Evolutionary conservation across 1,140 invertebrate genomes (phyloP), one percentile per base, ranked within the genome.

Genomic region (Homalodisca vitripennis): DNA sequence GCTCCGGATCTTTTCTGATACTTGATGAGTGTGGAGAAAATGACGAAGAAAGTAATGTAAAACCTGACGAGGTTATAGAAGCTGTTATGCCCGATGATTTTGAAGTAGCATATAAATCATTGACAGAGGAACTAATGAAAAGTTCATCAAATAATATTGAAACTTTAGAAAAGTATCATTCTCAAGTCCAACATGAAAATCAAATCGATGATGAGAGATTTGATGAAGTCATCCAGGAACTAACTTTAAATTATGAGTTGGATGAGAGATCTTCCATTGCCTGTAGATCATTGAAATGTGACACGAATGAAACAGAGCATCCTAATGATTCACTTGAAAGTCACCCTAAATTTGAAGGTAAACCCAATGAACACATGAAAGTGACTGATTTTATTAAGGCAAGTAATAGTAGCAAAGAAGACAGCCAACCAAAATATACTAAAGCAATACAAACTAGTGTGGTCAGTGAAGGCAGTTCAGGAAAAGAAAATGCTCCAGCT

Each of bases 171-270:
- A 51, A 51, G 22, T 51, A 51, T 20, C 55, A 60, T 12, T 60
- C 27, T 27, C 55, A 60, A 29, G 55, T 27, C 13, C 55, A 27
- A n/a, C 22, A 14, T 27, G 55, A 60, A 60, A 60, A 30, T 26
- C 55, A 60, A n/a, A 27, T 60, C 14, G 55, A 60, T 27, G 55
- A 27, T 60, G 55, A 60, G 14, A 60, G 29, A 60, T 60, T 60
- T 27, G 26, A 60, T 29, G 55, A 60, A 26, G 14, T 27, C 10
- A 14, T 26, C 3, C 14, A 60, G n/a, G 55, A 60, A 27, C n/a
- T 60, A 60, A 27, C 24, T 12, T 12, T 27, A 24, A 60, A 60
- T n/a, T 13, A 22, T 26, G 55, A 60, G 26, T 26, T 60, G 22
- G 55, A 30, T 60, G 55, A 60, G 14, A 26, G 29, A 27, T 27